Base-by-base conservation (phyloP, 2,888 invertebrate genomes). In the Pomacea canaliculata region DNA sequence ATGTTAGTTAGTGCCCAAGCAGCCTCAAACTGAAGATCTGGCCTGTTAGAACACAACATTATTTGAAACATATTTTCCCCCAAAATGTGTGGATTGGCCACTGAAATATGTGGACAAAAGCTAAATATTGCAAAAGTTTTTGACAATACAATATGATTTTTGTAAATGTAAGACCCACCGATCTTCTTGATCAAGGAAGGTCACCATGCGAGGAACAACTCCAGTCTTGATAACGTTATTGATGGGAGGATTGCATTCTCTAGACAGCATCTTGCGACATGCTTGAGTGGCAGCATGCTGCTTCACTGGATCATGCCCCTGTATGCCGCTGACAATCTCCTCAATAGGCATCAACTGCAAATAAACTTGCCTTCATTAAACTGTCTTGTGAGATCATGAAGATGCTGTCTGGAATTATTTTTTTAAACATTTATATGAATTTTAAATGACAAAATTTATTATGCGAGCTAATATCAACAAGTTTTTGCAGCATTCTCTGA, bases 1-100 rank as follows among this genome's bases (percentile, higher is more conserved):
- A 99, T 96, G 89, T 99, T 99, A 49, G 99, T 99, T 76, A 99
- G 92, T 0, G 97, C 97, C 99, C 99, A 99, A 0, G 98, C 95
- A 0, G 98, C 95, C 92, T 99, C 99, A 92, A 99, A 99, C 90
- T 98, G 91, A 10, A 92, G 83, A 62, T 91, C 89, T 27, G 90
- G 89, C 78, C 90, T 91, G 81, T 37, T 46, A 68, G n/a, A 51
- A 46, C 51, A 37, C 37, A 37, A 37, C 37, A 37, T 37, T 37
- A 37, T 37, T 5, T 37, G 37, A 37, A 37, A 37, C 37, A 23
- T 23, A 23, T 37, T 37, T 37, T 37, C 1, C 37, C 37, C 37
- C 3, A 5, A 3, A 5, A 37, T 37, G 23, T 37, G 37, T 37
- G 37, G 37, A 37, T 5, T 5, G 37, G 5, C 37, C 5, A 5